Evolutionary conservation across 2,888 invertebrate genomes (phyloP).

Genomic region (Temnothorax ravouxi): DNA sequence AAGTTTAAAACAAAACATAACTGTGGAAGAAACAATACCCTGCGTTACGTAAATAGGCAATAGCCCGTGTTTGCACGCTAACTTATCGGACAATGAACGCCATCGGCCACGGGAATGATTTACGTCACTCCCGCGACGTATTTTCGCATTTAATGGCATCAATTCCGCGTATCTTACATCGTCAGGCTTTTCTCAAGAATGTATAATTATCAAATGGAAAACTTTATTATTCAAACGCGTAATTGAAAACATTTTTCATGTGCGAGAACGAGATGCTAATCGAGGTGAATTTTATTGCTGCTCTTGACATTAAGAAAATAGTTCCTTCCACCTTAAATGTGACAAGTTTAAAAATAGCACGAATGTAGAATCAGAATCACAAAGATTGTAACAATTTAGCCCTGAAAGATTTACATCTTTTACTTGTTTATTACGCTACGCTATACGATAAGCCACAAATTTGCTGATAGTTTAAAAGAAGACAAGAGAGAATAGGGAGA

Average conservation of each 20-base stretch:
- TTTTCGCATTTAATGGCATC: background rate
- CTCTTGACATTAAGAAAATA: background rate
- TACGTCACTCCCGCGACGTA: background rate
- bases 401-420: background rate
- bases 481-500: background rate
- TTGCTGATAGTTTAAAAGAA: background rate
- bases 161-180: background rate
- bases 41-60: slow-evolving; percentile 10
- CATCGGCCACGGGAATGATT: background rate
- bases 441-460: background rate
- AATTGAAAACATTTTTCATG: background rate
- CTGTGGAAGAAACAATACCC: background rate
- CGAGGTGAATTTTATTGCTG: background rate
- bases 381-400: background rate
- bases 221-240: background rate
- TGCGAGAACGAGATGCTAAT: background rate
- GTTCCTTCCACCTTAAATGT: background rate
- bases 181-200: background rate
- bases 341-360: background rate
- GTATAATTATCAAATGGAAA: background rate
- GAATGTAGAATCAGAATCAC: too few relatives aligned
- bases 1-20: slow-evolving; percentile 11
- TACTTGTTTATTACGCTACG: background rate
- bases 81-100: slow-evolving; percentile 19
- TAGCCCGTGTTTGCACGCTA: background rate